Base-by-base conservation (phyloP, 2,113 vertebrate species). In the Bettongia penicillata region DNA sequence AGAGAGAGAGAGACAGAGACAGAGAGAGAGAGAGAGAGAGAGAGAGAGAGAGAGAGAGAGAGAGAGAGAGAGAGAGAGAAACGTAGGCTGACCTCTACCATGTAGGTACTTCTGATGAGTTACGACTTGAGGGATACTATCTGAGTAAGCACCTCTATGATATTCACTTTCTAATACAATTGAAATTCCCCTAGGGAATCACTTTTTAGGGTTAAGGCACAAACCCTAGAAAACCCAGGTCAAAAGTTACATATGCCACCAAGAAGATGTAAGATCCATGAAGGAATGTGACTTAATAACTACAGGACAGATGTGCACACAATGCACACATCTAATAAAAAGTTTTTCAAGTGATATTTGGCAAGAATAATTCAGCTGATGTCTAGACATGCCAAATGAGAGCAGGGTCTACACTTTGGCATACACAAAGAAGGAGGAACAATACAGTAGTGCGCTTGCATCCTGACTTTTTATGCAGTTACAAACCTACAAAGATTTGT, bases 401-500 rank as follows among this genome's bases (percentile, higher is more conserved):
- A 49, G 26, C 3, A 24, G 28, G 51, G 52, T 43, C 10, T 0
- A 22, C 28, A 22, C 90, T n/a, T 95, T 0, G 25, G 4, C 11
- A 14, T 14, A 10, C 0, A 0, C 37, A 28, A 16, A 28, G 25
- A 1, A 22, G 53, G 0, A 8, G 48, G 49, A 48, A 77, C 26
- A 22, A 37, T 31, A 43, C 1, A 16, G n/a, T 23, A 1, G 19
- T 0, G 1, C 37, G 25, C 50, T 31, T 53, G 6, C 3, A 47
- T 10, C 25, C 89, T 0, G 8, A 48, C 37, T 37, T 31, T 68
- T 68, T 37, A 68, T 68, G 57, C 3, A 68, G 28, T 68, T 68
- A 28, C 25, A 9, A 2, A 16, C n/a, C 4, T 25, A 8, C 0
- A 0, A 8, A 2, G 8, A 37, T 89, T 3, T 12, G 19, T 53